These are phyloP conservation scores for Maniola hyperantus DNA, from an alignment of 2,888 invertebrate species.

Conservation along the genomic window DNA sequence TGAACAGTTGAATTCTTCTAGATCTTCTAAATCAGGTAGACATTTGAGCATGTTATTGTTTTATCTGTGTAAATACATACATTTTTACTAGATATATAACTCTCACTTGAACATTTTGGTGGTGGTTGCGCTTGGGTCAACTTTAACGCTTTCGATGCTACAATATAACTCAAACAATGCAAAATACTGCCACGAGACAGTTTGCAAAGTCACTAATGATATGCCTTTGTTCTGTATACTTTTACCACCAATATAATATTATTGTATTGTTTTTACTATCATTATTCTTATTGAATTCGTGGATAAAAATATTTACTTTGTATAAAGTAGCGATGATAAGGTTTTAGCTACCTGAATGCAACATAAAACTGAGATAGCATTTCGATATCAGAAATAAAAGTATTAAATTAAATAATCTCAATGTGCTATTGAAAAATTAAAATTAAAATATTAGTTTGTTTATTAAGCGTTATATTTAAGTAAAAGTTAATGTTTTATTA, in stretches of 20 bases:
- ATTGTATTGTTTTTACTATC: constrained; percentile 44
- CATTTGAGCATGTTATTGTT: constrained; percentile 67
- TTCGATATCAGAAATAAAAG: not conserved
- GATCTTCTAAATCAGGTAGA: constrained; percentile 79
- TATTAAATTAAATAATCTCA: not conserved
- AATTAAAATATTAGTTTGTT: not conserved
- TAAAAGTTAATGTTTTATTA: not conserved
- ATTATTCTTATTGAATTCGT: constrained; percentile 3
- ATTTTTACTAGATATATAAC: constrained; percentile 56
- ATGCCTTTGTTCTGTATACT: constrained; percentile 55
- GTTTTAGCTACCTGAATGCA: not conserved
- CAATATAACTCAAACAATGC: constrained; percentile 61
- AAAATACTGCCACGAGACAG: constrained; percentile 80
- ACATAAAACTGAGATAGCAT: not conserved
- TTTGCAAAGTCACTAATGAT: constrained; percentile 63
- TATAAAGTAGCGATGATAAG: not conserved
- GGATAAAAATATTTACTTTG: not conserved
- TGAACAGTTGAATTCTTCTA: constrained; percentile 76
- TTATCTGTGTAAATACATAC: constrained; percentile 64
- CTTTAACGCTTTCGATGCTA: constrained; percentile 67
- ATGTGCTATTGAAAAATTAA: not conserved
- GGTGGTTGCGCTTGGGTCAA: constrained; percentile 57
- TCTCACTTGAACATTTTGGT: constrained; percentile 64
- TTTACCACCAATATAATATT: constrained; percentile 27
- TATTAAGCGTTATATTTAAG: not conserved